Percentiles rank a stretch among this genome's conserved stretches.
phyloP scores from a whole-genome alignment of 2,888 invertebrate species.

The Nomada hirtipes region DNA sequence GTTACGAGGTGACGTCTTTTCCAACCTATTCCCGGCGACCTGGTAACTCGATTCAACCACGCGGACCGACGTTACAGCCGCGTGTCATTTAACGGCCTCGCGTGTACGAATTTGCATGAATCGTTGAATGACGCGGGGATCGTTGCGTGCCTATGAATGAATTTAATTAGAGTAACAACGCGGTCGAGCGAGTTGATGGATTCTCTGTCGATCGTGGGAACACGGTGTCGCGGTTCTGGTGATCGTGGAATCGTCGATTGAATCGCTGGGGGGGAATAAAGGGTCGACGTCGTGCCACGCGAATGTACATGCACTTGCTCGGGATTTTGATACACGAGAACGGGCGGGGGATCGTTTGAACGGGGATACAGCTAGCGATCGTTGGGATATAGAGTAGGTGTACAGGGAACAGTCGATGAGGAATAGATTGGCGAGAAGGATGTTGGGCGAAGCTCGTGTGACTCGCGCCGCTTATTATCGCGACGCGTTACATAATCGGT shows the following conservation, averaged over 20 bases:
- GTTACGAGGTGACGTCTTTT: not conserved
- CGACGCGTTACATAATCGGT: conserved; percentile 50
- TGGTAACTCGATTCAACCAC: conserved; percentile 7
- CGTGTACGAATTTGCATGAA: not conserved
- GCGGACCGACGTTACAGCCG: conserved; percentile 17
- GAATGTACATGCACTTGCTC: not conserved
- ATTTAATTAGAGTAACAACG: not conserved
- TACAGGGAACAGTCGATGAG: not conserved
- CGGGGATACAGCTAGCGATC: no score
- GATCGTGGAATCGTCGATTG: conserved; percentile 47
- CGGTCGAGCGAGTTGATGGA: not conserved
- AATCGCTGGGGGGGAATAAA: not conserved
- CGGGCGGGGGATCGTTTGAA: not conserved
- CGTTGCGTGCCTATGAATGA: not conserved
- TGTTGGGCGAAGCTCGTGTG: not conserved
- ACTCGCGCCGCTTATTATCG: conserved; percentile 2
- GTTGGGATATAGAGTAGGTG: no score
- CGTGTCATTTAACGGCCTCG: not conserved
- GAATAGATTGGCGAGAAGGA: not conserved
- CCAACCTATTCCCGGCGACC: not conserved
- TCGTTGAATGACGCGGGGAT: not conserved
- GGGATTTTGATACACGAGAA: not conserved
- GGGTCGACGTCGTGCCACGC: conserved; percentile 39
- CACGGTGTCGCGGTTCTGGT: conserved; percentile 1
- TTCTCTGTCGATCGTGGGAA: conserved; percentile 19